Percentiles rank a stretch among this genome's conserved stretches.
phyloP scores from a whole-genome alignment of 2,113 vertebrate genomes.

The Gambusia holbrooki region DNA sequence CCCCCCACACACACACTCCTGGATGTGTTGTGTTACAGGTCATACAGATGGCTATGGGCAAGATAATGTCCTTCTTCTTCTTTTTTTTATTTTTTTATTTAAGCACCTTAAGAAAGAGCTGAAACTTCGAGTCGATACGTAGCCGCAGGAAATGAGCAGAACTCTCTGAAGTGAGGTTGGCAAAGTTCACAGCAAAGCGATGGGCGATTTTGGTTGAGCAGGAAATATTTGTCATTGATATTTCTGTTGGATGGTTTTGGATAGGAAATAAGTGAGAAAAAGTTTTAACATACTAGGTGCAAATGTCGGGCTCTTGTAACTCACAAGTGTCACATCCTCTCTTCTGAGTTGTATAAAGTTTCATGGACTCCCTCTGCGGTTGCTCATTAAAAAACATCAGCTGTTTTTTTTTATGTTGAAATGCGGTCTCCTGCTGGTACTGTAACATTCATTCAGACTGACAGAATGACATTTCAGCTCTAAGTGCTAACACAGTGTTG shows the following conservation, averaged over 20 bases:
- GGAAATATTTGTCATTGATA: conserved; percentile 62
- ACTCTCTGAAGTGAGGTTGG: conserved; percentile 59
- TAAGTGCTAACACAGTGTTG: conserved; percentile 45
- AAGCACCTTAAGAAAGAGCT: conserved; percentile 46
- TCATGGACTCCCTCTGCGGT: conserved; percentile 26
- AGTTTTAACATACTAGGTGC: conserved; percentile 3
- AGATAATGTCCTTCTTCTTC: conserved; percentile 41
- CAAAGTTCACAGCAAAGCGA: conserved; percentile 61
- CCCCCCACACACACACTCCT: neutral
- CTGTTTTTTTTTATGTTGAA: conserved; percentile 33
- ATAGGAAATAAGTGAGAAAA: conserved; percentile 13
- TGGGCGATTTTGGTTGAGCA: conserved; percentile 52
- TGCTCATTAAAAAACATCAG: conserved; percentile 54
- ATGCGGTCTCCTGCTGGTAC: conserved; percentile 37
- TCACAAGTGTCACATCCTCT: neutral
- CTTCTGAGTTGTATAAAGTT: conserved; percentile 23
- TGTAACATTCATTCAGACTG: conserved; percentile 49
- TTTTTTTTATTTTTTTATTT: conserved; percentile 14
- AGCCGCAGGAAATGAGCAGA: conserved; percentile 62
- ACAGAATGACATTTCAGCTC: conserved; percentile 48
- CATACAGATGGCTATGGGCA: conserved; percentile 62
- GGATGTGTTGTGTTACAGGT: conserved; percentile 61
- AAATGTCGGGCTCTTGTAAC: neutral
- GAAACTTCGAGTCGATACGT: conserved; percentile 62
- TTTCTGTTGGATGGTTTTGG: conserved; percentile 24